Evolutionary conservation across 2,797 vertebrate species (phyloP), one percentile per base, ranked within the genome.

Genomic region (Anabas testudineus): DNA sequence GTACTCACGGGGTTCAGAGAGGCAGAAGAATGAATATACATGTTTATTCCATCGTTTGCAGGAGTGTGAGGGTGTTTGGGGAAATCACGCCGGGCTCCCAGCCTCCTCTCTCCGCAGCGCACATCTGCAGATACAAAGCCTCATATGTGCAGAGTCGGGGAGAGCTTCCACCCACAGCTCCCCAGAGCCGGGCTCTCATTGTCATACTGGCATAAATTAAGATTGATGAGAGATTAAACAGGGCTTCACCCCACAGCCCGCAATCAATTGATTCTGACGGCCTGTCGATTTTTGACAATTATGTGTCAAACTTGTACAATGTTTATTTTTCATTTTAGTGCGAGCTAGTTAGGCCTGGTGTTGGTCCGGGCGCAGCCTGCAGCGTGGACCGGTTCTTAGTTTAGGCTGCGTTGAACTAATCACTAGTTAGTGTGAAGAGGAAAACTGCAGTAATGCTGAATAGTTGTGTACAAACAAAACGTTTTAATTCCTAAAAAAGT

Each of bases 191-290:
- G 90, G 88, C 89, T 91, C 90, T 95, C 92, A 96, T 98, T 98
- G 97, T 98, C 95, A 96, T 94, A 79, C 87, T 95, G 96, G 95
- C 96, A 97, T 95, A 95, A 95, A 99, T 98, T 95, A 96, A 98
- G 97, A 99, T 97, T 95, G 96, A 98, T 98, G 96, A 26, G 92
- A 96, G 95, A 98, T 98, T 97, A 97, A 98, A 94, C 94, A 93
- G 76, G 78, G 76, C 93, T 92, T 92, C 92, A 86, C 90, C 92
- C 94, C 87, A 85, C 89, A 92, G 90, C 89, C 92, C 90, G 56
- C 93, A 93, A 96, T 96, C 94, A 92, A 96, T 95, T 91, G 90
- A 86, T 92, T 89, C 71, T 90, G 91, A 92, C 71, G 95, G 94
- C 95, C 95, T 95, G 94, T 93, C 94, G 88, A 92, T 95, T 94